Base-by-base conservation (phyloP, 1,140 invertebrate genomes). In the Euwallacea similis region DNA sequence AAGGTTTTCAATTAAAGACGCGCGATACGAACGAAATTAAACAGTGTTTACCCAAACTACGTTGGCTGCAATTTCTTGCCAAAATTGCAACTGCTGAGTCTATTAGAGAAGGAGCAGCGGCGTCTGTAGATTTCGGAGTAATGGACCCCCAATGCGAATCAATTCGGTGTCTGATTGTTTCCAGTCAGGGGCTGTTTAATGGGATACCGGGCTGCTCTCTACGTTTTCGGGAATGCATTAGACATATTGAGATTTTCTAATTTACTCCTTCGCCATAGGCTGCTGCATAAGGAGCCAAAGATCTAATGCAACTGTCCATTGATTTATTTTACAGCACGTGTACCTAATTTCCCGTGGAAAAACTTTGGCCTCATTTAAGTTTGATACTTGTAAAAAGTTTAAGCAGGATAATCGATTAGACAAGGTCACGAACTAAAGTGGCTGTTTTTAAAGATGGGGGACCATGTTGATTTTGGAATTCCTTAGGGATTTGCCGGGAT, bases 81-180 rank as follows among this genome's bases (percentile, higher is more conserved):
- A 71, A 75, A 76, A 74, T 76, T 75, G 73, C 73, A 75, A 67
- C 69, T 60, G 63, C 54, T 11, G 61, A 75, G 70, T 75, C 68
- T 74, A 75, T 75, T 75, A 75, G 75, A 73, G 66, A 72, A 69
- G 73, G 73, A 77, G 71, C 74, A 75, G 71, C 69, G 72, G 70
- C 72, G 75, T 69, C 76, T 73, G 68, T 74, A 75, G 73, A 76
- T 75, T 66, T 75, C 66, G 76, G 66, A 78, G 78, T 80, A 80
- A 80, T 80, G 79, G 78, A 80, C 79, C 78, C 79, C 79, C 77
- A 76, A 79, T 76, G 79, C 75, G 79, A 80, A 80, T 79, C 79
- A 80, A 79, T 80, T 79, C 78, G 73, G 72, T 75, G 73, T 66
- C 78, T 80, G 79, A 80, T 80, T 80, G 79, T 79, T 79, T 80